Percentiles rank a stretch among this genome's conserved stretches.
phyloP scores from a whole-genome alignment of 2,797 vertebrate genomes.

The Sebastes flavidus region DNA sequence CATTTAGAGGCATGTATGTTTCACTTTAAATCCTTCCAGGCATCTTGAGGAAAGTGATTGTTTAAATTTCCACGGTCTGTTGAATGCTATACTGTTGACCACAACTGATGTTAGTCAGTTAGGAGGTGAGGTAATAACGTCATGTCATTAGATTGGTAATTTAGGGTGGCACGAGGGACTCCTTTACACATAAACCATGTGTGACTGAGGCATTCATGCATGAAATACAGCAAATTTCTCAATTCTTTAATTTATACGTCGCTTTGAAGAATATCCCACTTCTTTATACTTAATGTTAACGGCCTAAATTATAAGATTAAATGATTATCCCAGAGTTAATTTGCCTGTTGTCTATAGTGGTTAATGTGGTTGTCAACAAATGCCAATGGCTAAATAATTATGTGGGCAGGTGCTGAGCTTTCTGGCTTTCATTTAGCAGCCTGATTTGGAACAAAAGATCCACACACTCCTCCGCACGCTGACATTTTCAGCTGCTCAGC shows the following conservation, averaged over 20 bases:
- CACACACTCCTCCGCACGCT: neutral
- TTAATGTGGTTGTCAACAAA: constrained; percentile 34
- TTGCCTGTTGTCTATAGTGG: constrained; percentile 14
- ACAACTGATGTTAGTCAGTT: constrained; percentile 64
- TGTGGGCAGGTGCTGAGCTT: constrained; percentile 35
- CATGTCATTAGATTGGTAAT: constrained; percentile 54
- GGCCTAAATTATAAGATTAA: constrained; percentile 22
- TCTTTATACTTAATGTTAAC: neutral
- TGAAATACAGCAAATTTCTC: constrained; percentile 30
- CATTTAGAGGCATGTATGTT: constrained; percentile 71
- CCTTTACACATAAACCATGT: constrained; percentile 33
- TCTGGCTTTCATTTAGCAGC: constrained; percentile 41
- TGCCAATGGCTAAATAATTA: constrained; percentile 37
- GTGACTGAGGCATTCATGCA: constrained; percentile 12
- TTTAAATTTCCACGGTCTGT: constrained; percentile 61
- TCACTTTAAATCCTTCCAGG: constrained; percentile 67
- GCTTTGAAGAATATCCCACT: neutral
- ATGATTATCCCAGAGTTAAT: constrained; percentile 9
- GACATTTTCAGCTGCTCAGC: constrained; percentile 1
- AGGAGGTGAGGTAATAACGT: constrained; percentile 63
- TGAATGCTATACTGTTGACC: constrained; percentile 48
- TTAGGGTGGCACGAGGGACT: constrained; percentile 41
- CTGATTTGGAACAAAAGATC: constrained; percentile 1
- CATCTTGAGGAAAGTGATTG: constrained; percentile 58
- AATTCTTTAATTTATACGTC: neutral